Evolutionary conservation across 2,113 vertebrate genomes (phyloP).

Genomic region (Chamaea fasciata): DNA sequence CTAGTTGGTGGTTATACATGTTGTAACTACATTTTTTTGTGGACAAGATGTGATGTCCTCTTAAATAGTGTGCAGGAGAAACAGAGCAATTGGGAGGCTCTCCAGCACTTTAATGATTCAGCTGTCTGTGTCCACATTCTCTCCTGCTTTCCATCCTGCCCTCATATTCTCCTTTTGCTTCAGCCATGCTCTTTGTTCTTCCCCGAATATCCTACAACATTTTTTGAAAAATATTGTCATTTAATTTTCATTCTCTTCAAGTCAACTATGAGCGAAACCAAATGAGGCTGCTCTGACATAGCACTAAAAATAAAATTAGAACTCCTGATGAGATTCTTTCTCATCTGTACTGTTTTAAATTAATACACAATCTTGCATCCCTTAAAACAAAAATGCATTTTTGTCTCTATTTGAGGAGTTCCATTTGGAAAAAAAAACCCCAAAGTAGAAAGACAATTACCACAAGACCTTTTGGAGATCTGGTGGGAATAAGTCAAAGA

Average conservation of each 20-base stretch:
- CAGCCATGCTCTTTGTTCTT: neutral
- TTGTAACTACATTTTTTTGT: neutral
- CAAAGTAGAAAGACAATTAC: neutral
- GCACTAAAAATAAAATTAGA: neutral
- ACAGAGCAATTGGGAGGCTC: neutral
- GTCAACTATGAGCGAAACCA: neutral
- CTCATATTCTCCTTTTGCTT: neutral
- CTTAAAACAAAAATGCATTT: neutral
- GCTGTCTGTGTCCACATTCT: neutral
- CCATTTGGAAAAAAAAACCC: neutral
- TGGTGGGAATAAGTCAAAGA: slow-evolving; percentile 36
- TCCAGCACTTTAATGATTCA: neutral
- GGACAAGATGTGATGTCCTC: neutral
- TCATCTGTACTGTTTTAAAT: neutral
- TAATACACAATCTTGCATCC: neutral
- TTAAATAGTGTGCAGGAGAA: neutral
- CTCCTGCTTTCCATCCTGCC: neutral
- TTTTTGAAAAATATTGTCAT: neutral
- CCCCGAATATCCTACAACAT: neutral
- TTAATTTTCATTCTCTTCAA: neutral
- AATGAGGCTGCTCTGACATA: neutral
- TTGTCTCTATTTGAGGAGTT: neutral
- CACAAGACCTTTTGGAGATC: neutral
- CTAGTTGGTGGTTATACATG: neutral
- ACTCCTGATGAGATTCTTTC: neutral